Evolutionary conservation across 2,797 vertebrate species (phyloP).

Genomic region (Poeciliopsis infans): DNA sequence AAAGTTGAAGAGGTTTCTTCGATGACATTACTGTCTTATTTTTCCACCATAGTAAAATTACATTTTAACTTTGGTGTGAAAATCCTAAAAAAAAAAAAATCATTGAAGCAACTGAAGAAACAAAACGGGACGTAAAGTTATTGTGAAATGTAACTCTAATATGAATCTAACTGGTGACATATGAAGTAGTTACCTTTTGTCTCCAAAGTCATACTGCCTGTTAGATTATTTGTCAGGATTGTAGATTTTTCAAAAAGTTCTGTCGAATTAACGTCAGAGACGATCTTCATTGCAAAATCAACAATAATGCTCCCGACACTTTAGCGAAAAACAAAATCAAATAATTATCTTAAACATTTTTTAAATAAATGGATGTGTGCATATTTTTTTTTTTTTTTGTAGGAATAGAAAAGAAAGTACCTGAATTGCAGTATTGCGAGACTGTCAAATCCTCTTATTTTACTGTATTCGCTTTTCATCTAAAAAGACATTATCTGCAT

Average conservation of each 20-base stretch:
- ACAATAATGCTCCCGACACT: slow-evolving; percentile 56
- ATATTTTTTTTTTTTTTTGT: slow-evolving; percentile 3
- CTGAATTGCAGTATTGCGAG: slow-evolving; percentile 45
- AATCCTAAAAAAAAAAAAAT: neutral
- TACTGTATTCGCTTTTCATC: slow-evolving; percentile 59
- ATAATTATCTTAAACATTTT: neutral
- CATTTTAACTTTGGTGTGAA: neutral
- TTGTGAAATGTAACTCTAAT: neutral
- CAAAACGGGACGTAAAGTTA: neutral
- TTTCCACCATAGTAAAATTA: neutral
- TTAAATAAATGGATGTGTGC: neutral
- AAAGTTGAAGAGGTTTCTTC: neutral
- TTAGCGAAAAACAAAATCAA: neutral
- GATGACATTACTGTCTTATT: neutral
- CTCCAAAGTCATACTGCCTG: fast-evolving
- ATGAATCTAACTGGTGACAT: neutral
- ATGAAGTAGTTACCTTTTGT: slow-evolving; percentile 56
- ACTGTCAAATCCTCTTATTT: slow-evolving; percentile 60
- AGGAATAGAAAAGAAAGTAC: slow-evolving; percentile 39
- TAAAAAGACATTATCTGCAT: slow-evolving; percentile 31
- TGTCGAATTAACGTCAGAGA: fast-evolving
- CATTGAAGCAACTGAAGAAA: neutral
- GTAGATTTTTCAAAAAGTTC: fast-evolving
- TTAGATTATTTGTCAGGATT: fast-evolving
- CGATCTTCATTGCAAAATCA: slow-evolving; percentile 40